Conservation (phyloP, 2,113 vertebrate species). For the Trogon melanurus region DNA sequence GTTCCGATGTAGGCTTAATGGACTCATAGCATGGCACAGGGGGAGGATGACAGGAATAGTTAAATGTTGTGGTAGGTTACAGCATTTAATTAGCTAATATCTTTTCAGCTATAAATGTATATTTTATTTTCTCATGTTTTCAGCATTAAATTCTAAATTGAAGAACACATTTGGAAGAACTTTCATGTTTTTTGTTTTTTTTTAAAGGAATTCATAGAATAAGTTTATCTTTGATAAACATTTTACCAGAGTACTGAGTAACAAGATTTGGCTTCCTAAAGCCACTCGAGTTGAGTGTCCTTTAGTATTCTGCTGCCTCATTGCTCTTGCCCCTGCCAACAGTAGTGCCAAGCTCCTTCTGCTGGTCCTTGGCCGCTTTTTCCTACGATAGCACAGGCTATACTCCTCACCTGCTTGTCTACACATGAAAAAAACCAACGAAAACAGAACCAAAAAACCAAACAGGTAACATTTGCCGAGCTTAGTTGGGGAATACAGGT, state of each 20-base stretch:
- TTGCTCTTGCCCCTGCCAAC: not conserved
- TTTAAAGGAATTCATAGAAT: not conserved
- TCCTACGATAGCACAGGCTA: not conserved
- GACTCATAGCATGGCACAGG: not conserved
- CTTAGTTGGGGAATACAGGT: not conserved
- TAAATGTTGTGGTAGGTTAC: not conserved
- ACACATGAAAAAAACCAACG: not conserved
- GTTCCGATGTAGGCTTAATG: not conserved
- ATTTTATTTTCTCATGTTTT: not conserved
- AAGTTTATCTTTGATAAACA: not conserved
- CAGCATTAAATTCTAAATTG: not conserved
- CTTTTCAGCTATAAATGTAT: not conserved
- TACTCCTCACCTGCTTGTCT: not conserved
- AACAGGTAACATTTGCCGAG: not conserved
- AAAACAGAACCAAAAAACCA: not conserved
- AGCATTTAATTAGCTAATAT: not conserved
- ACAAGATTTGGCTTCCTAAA: not conserved
- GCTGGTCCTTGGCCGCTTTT: not conserved
- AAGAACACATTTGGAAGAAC: not conserved
- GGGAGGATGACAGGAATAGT: not conserved
- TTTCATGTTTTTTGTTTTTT: rapidly evolving
- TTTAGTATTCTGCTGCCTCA: not conserved
- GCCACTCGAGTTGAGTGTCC: not conserved
- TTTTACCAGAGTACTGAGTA: not conserved
- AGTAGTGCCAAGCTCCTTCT: not conserved